Evolutionary conservation across 2,888 invertebrate species (phyloP).

Genomic region (Apantesis nais): DNA sequence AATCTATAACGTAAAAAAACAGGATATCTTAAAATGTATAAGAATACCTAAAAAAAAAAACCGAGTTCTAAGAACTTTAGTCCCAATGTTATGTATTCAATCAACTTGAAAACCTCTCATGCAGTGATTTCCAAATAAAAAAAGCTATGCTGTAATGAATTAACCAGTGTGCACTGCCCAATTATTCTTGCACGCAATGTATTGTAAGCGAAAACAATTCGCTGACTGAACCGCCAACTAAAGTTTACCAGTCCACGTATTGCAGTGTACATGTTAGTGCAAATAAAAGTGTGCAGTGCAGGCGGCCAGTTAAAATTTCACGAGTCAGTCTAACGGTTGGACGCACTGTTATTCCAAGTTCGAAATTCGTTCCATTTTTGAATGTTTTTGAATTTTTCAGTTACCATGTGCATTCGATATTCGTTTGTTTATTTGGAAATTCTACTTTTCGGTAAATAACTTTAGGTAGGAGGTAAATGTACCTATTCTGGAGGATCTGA

Average conservation of each 20-base stretch:
- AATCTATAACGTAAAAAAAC: no score
- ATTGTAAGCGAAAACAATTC: slow-evolving; percentile 56
- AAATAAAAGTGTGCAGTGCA: slow-evolving; percentile 68
- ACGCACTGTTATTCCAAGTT: slow-evolving; percentile 53
- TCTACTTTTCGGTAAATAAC: background rate
- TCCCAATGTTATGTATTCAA: background rate
- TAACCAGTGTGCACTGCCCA: slow-evolving; percentile 35
- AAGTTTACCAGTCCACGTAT: slow-evolving; percentile 44
- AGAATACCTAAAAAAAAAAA: background rate
- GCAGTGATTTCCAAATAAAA: background rate
- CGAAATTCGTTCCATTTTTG: slow-evolving; percentile 46
- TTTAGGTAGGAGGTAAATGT: background rate
- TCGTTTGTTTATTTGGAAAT: slow-evolving; percentile 27
- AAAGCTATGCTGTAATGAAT: slow-evolving; percentile 28
- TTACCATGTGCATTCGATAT: slow-evolving; percentile 23
- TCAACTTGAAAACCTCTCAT: background rate
- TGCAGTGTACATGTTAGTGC: slow-evolving; percentile 60
- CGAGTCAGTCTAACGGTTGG: slow-evolving; percentile 56
- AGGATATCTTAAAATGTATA: no score
- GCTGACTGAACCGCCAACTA: slow-evolving; percentile 41
- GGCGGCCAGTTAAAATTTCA: slow-evolving; percentile 71
- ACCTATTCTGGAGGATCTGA: no score
- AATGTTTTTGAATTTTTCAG: slow-evolving; percentile 56
- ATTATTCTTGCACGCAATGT: slow-evolving; percentile 41
- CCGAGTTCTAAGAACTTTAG: background rate